These are phyloP conservation scores for Calliphora vomitoria DNA, from an alignment of 2,888 invertebrate genomes.

Conservation along the genomic window DNA sequence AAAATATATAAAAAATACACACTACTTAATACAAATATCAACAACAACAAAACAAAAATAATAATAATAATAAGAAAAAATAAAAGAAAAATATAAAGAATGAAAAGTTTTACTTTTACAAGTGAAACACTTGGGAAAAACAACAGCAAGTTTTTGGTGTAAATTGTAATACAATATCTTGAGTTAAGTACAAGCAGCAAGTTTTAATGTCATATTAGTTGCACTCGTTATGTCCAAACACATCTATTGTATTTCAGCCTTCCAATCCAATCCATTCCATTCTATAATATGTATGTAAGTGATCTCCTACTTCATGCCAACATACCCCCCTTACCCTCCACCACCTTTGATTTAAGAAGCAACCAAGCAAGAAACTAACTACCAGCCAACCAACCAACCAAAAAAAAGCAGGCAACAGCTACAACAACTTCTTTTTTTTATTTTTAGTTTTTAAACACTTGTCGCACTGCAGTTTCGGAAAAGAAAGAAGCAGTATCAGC, in stretches of 20 bases:
- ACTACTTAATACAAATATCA: conserved; percentile 36
- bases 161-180: conserved; percentile 73
- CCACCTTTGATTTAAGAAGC: conserved; percentile 29
- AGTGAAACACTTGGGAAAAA: conserved; percentile 73
- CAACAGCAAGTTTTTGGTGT: conserved; percentile 72
- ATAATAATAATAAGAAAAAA: conserved; percentile 38
- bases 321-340: background rate
- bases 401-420: conserved; percentile 43
- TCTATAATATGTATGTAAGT: too few relatives aligned
- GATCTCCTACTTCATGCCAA: background rate
- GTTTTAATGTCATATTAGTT: conserved; percentile 74
- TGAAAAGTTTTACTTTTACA: conserved; percentile 66
- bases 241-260: conserved; percentile 29
- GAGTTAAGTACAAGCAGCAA: conserved; percentile 66
- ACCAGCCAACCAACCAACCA: conserved; percentile 47
- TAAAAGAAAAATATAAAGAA: conserved; percentile 52
- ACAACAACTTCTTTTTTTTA: conserved; percentile 1
- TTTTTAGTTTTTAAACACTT: conserved; percentile 67
- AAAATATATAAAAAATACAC: conserved; percentile 28
- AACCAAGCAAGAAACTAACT: conserved; percentile 61
- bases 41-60: background rate
- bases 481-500: conserved; percentile 21
- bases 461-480: conserved; percentile 70
- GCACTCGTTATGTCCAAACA: conserved; percentile 67
- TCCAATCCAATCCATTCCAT: conserved; percentile 1